phyloP scores from a whole-genome alignment of 2,797 vertebrate genomes.

The Clarias pachynema region DNA sequence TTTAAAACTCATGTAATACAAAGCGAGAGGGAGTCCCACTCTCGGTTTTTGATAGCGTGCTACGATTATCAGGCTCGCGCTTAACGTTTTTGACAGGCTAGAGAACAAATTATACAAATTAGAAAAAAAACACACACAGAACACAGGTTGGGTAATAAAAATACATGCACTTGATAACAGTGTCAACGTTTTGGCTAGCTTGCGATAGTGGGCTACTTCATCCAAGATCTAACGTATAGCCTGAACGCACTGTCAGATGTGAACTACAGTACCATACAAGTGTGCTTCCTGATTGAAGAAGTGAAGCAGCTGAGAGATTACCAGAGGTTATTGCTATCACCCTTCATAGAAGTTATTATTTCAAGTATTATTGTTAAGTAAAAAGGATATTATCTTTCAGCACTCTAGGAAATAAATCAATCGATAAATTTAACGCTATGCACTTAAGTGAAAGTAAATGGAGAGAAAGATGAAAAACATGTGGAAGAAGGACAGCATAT shows the following conservation, averaged over 20 bases:
- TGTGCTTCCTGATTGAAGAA: background rate
- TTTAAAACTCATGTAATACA: background rate
- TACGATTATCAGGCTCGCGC: background rate
- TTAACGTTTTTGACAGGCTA: background rate
- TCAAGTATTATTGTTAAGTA: background rate
- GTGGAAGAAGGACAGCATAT: conserved; percentile 13
- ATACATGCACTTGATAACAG: background rate
- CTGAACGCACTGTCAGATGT: background rate
- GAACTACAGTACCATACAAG: background rate
- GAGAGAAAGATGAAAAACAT: conserved; percentile 6
- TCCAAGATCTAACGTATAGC: background rate
- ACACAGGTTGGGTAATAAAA: background rate
- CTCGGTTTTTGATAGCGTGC: background rate
- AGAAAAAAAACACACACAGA: background rate
- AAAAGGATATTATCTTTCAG: background rate
- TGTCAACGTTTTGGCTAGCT: background rate
- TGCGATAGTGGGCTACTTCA: background rate
- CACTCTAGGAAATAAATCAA: background rate
- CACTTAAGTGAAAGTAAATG: conserved; percentile 6
- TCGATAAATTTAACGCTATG: background rate
- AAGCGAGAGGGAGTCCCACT: background rate
- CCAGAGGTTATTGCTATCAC: background rate
- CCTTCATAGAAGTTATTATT: background rate
- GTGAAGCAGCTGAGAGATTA: background rate
- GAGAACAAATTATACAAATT: background rate